A percentile compares a stretch with the other conserved stretches of the same genome.
These are phyloP conservation scores for Dasypogon diadema DNA, from an alignment of 2,888 invertebrate genomes.

Conservation along the genomic window DNA sequence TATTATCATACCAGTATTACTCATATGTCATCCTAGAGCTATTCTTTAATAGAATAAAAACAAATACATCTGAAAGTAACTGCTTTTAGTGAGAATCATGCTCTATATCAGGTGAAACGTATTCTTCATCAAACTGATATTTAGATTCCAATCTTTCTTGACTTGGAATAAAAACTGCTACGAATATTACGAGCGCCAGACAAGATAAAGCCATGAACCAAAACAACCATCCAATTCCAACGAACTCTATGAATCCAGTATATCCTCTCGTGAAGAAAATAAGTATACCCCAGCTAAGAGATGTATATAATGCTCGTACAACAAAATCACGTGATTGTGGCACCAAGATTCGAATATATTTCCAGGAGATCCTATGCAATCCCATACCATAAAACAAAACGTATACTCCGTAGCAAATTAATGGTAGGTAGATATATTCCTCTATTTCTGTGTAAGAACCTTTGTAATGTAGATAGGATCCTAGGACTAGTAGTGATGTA, in stretches of 20 bases:
- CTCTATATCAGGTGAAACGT: constrained; percentile 26
- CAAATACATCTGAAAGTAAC: neutral
- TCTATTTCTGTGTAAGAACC: constrained; percentile 52
- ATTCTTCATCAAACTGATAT: constrained; percentile 48
- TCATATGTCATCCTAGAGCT: too few species aligned
- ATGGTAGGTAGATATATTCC: constrained; percentile 53
- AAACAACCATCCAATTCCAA: constrained; percentile 75
- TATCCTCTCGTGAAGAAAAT: constrained; percentile 76
- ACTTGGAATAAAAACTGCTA: constrained; percentile 61
- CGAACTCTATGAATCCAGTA: constrained; percentile 71
- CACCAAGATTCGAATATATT: constrained; percentile 51
- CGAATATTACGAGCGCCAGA: constrained; percentile 73
- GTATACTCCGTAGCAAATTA: constrained; percentile 52
- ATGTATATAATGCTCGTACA: constrained; percentile 48
- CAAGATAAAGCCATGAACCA: constrained; percentile 76
- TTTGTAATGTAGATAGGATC: constrained; percentile 54
- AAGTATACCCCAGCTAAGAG: constrained; percentile 76
- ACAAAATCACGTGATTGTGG: constrained; percentile 55
- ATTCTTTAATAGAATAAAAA: neutral
- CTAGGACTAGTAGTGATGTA: constrained; percentile 48
- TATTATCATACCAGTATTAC: too few species aligned
- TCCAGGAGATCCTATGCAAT: constrained; percentile 52
- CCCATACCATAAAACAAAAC: constrained; percentile 54
- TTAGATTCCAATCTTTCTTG: constrained; percentile 58
- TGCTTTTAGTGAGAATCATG: constrained; percentile 13